Evolutionary conservation across 2,797 vertebrate genomes (phyloP).

Genomic region (Falco cherrug): DNA sequence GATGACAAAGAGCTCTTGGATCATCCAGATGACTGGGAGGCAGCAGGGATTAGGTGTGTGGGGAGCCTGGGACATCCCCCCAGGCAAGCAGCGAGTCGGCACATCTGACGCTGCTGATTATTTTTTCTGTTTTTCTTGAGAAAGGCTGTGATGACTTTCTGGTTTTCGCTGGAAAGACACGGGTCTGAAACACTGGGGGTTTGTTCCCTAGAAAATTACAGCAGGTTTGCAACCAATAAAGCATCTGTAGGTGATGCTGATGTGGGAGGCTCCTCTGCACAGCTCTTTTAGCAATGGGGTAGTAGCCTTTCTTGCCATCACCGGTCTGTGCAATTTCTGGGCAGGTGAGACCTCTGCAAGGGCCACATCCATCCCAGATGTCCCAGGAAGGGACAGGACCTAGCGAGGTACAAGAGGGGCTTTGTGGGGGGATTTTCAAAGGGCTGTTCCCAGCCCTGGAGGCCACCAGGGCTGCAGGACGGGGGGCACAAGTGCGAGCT

Average conservation of each 20-base stretch:
- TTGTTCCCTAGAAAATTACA: background rate
- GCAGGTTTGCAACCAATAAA: rapidly evolving
- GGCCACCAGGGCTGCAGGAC: background rate
- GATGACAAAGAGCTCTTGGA: background rate
- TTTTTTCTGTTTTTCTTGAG: background rate
- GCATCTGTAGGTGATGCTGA: background rate
- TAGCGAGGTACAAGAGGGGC: background rate
- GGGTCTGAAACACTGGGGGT: rapidly evolving
- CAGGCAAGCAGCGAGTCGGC: rapidly evolving
- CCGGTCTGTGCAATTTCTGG: rapidly evolving
- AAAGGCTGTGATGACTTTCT: background rate
- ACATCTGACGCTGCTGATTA: rapidly evolving
- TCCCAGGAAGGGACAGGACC: background rate
- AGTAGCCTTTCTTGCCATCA: background rate
- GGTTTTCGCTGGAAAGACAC: background rate
- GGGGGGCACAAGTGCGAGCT: background rate
- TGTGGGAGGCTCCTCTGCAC: background rate
- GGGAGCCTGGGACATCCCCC: background rate
- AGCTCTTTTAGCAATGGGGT: background rate
- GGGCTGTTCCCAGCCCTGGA: background rate
- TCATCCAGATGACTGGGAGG: background rate
- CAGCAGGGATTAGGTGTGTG: background rate
- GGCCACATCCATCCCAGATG: background rate
- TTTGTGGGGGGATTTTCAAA: background rate
- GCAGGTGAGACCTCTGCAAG: background rate